These are phyloP conservation scores for Limenitis camilla DNA, from an alignment of 2,888 invertebrate species.

Conservation along the genomic window DNA sequence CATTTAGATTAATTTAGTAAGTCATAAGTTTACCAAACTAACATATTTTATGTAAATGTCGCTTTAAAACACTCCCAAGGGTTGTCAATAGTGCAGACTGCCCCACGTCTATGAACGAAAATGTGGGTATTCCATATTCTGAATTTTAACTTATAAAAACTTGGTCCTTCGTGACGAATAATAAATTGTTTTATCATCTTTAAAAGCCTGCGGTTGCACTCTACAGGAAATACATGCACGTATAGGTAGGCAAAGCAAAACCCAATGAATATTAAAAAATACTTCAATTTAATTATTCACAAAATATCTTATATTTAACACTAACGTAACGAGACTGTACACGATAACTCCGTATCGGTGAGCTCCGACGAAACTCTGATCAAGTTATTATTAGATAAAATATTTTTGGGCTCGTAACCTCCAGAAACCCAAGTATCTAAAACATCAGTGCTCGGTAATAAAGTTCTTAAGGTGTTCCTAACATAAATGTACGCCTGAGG, in stretches of 20 bases:
- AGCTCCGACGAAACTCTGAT: conserved; percentile 60
- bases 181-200: background rate
- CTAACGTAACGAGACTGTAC: conserved; percentile 51
- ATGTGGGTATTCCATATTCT: too few relatives aligned
- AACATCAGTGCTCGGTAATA: conserved; percentile 62
- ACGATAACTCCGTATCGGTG: conserved; percentile 55
- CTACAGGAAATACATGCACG: background rate
- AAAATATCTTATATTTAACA: conserved; percentile 30
- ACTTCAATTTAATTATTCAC: conserved; percentile 26
- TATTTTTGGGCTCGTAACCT: conserved; percentile 54
- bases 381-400: conserved; percentile 44
- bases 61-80: too few relatives aligned
- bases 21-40: too few relatives aligned
- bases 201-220: background rate
- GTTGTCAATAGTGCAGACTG: too few relatives aligned
- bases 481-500: conserved; percentile 66
- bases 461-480: conserved; percentile 59
- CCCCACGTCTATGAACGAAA: too few relatives aligned
- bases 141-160: too few relatives aligned
- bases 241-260: conserved; percentile 1
- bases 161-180: too few relatives aligned
- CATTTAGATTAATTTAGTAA: too few relatives aligned
- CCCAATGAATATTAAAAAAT: conserved; percentile 8
- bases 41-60: too few relatives aligned
- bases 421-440: conserved; percentile 56